phyloP scores from a whole-genome alignment of 2,888 invertebrate genomes.

The Epiblema foenella region DNA sequence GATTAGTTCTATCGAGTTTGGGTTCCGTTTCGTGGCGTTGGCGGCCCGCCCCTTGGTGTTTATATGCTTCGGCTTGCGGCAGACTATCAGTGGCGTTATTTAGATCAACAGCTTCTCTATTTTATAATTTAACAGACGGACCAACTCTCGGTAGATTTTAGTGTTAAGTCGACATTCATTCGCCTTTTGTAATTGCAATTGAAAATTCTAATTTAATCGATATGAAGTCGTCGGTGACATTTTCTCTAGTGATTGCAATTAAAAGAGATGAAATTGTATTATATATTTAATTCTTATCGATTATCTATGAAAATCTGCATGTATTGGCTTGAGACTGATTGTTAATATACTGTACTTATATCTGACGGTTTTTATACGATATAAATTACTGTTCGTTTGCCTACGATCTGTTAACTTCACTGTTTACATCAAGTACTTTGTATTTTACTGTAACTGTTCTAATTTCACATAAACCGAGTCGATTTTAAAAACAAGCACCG shows the following conservation, averaged over 20 bases:
- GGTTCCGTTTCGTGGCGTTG: neutral
- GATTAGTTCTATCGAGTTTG: slow-evolving; percentile 12
- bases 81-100: slow-evolving; percentile 46
- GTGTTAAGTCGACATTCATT: slow-evolving; percentile 65
- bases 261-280: slow-evolving; percentile 51
- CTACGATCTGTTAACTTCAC: slow-evolving; percentile 42
- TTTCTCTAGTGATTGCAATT: slow-evolving; percentile 49
- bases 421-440: slow-evolving; percentile 38
- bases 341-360: slow-evolving; percentile 69
- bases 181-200: slow-evolving; percentile 59
- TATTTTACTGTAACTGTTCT: slow-evolving; percentile 28
- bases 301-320: slow-evolving; percentile 64
- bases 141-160: slow-evolving; percentile 77
- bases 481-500: slow-evolving; percentile 9
- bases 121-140: slow-evolving; percentile 73
- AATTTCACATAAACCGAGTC: slow-evolving; percentile 20
- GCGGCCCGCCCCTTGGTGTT: slow-evolving; percentile 47
- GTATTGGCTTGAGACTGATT: slow-evolving; percentile 80
- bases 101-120: slow-evolving; percentile 57
- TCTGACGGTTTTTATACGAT: slow-evolving; percentile 62
- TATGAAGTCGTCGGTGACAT: neutral
- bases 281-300: slow-evolving; percentile 59
- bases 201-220: slow-evolving; percentile 33
- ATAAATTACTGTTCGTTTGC: slow-evolving; percentile 55
- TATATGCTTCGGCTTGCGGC: slow-evolving; percentile 52